These are phyloP conservation scores for Antheraea mylitta DNA, from an alignment of 1,140 invertebrate species.

Conservation along the genomic window DNA sequence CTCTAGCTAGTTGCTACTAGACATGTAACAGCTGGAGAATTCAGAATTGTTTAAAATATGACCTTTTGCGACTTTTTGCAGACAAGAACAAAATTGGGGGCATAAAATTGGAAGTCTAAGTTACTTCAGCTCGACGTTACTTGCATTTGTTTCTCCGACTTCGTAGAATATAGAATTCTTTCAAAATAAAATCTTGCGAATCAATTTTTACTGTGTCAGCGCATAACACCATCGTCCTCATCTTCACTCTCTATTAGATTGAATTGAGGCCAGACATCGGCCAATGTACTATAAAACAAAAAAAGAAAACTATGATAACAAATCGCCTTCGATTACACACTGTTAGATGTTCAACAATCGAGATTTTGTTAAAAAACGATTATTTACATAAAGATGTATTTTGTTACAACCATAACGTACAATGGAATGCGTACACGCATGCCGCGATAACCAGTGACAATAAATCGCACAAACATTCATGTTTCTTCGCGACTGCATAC, in stretches of 20 bases:
- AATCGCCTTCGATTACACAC: background rate
- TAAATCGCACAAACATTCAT: conserved; percentile 13
- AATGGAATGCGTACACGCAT: conserved; percentile 6
- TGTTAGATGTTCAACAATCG: background rate
- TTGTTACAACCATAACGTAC: background rate
- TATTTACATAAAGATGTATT: background rate
- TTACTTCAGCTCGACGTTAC: too few relatives aligned
- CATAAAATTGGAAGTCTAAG: too few relatives aligned
- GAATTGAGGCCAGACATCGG: background rate
- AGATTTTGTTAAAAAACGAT: background rate
- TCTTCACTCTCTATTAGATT: background rate
- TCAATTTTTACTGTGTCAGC: background rate
- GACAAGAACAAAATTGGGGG: too few relatives aligned
- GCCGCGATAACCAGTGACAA: conserved; percentile 10
- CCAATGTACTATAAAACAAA: background rate
- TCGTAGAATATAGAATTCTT: too few relatives aligned
- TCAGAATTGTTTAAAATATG: too few relatives aligned
- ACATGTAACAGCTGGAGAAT: too few relatives aligned
- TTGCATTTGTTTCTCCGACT: too few relatives aligned
- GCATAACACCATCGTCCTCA: background rate
- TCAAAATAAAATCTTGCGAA: background rate
- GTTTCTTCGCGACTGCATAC: conserved; percentile 7
- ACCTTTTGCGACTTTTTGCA: too few relatives aligned
- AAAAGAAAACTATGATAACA: background rate
- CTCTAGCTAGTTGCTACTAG: too few relatives aligned